Base-by-base conservation (phyloP, 2,797 vertebrate species). In the Epinephelus coioides region DNA sequence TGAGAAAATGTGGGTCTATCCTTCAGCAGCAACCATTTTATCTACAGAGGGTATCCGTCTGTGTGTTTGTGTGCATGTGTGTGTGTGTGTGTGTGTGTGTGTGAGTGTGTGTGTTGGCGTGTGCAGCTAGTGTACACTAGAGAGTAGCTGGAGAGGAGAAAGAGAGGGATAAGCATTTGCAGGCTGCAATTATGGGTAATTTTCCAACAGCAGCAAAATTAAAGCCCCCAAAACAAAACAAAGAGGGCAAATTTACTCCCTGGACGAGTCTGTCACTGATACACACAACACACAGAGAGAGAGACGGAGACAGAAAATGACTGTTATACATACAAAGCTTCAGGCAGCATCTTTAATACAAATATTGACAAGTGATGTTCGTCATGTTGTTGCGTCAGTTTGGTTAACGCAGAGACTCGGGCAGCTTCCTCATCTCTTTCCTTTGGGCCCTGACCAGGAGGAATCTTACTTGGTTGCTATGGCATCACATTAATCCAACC, bases 131-230 rank as follows among this genome's bases (percentile, higher is more conserved):
- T 83, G 85, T 68, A 83, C 86, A 87, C 84, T 79, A 70, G 88
- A 89, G 89, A 91, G 82, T 74, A 81, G 84, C 76, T 87, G 63
- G 89, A 87, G 90, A 88, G 78, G 78, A 87, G 83, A 91, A 92
- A 85, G 83, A 86, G 90, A 90, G 87, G 91, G 94, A 94, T 95
- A 91, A 91, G 89, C 95, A 94, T 95, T 93, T 89, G 87, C 90
- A 95, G 91, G 89, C 93, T 93, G 91, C 94, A 96, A 96, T 96
- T 96, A 96, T 92, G 94, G 93, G 92, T 95, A 94, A 96, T 96
- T 96, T 95, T 95, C 94, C 93, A 95, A 95, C 91, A 93, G 94
- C 93, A 94, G 93, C 91, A 82, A 94, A 96, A 96, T 95, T 94
- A 96, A 95, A 96, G 92, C 94, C 90, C 94, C 82, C 68, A 87